Evolutionary conservation across 1,140 invertebrate genomes (phyloP).

Genomic region (Periplaneta americana): DNA sequence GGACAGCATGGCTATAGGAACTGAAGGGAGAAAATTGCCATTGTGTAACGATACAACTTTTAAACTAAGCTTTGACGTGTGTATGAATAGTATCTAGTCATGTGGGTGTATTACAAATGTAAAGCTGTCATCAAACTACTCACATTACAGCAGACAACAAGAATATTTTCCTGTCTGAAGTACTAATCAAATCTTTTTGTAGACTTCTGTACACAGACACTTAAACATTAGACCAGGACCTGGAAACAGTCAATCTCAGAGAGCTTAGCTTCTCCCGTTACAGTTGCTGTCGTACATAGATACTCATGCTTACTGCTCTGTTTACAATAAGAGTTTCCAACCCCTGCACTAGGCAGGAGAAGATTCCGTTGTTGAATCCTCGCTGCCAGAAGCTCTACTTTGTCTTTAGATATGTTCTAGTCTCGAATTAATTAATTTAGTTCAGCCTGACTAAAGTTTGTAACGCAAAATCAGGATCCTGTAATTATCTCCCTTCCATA

Average conservation of each 20-base stretch:
- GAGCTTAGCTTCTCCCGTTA: no score
- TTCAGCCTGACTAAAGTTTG: background rate
- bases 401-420: background rate
- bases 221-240: background rate
- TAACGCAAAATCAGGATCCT: background rate
- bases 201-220: background rate
- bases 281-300: no score
- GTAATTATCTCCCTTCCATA: background rate
- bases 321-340: no score
- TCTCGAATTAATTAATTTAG: background rate
- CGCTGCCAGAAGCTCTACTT: background rate
- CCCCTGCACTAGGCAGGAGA: no score
- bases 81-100: slow-evolving; percentile 19
- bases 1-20: slow-evolving; percentile 15
- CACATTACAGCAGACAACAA: background rate
- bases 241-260: no score
- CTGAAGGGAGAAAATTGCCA: slow-evolving; percentile 9
- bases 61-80: slow-evolving; percentile 14
- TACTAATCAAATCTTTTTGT: background rate
- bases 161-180: background rate
- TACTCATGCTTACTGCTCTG: no score
- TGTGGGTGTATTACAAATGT: background rate
- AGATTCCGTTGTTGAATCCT: background rate
- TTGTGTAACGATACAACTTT: slow-evolving; percentile 18
- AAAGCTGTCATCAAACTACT: slow-evolving; percentile 2